Base-by-base conservation (phyloP, 2,113 vertebrate species). In the Hylia prasina region DNA sequence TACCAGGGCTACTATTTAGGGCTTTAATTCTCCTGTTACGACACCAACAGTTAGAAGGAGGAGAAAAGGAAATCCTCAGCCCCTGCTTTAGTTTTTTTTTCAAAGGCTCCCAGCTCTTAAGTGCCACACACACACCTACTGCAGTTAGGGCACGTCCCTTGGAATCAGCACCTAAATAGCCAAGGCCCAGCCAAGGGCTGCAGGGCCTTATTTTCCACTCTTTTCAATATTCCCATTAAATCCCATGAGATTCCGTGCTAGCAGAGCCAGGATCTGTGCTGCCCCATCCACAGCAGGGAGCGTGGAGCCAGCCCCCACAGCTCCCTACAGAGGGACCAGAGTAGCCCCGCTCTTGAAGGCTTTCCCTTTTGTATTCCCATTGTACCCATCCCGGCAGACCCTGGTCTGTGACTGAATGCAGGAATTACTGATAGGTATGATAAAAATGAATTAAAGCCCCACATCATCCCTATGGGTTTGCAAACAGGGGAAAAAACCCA, bases 1-100 rank as follows among this genome's bases (percentile, higher is more conserved):
- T 81, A 75, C 85, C 86, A 83, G 72, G 79, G 92, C 92, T 80
- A 63, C 28, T 1, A 81, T 80, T 86, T 66, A 88, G 48, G 85
- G 64, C 71, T 94, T 95, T 88, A 88, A 83, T 71, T 96, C 92
- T 89, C 82, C 85, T 45, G 20, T 96, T 83, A 94, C 88, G 85
- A 89, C 80, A 93, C 79, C 51, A 51, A 82, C 68, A 57, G 87
- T 45, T 35, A 58, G 87, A 57, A 91, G 79, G 85, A 96, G 71
- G 64, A 83, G 79, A 95, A 88, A 90, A 92, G 24, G 13, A 94
- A 94, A 96, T 53, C 82, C 88, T 90, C 85, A 56, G 24, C 58
- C 56, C 23, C 12, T 6, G 68, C 78, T 85, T 88, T 24, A 54
- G 68, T 6, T 80, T 64, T 63, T 63, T 73, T 90, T 86, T 70